Base-by-base conservation (phyloP, 30 jellyfish, hydroid and myxozoan genomes). In the Euphysa ruthae region DNA sequence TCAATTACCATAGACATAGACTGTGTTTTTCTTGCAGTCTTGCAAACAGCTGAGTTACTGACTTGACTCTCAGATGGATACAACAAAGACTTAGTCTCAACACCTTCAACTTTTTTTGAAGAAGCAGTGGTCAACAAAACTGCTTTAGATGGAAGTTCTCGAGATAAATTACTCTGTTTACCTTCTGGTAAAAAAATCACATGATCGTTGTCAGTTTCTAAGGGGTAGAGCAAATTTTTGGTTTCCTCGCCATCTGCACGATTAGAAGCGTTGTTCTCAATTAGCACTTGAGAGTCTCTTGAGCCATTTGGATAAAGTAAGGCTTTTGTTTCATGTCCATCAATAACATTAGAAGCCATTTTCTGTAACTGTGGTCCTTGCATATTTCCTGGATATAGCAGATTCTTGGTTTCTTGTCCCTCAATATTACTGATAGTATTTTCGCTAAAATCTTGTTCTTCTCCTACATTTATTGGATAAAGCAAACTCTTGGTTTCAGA, bases 71-170 rank as follows among this genome's bases (percentile, higher is more conserved):
- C n/a, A n/a, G n/a, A 60, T 1, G 85, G 92, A 58, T 77, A 85
- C 32, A 85, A 33, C 21, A 85, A 19, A 13, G 31, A 58, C 64
- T 85, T 74, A 55, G 93, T 20, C 32, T 44, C 83, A 6, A 83
- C 64, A 12, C 70, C 85, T 71, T 69, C 82, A 19, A 42, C 35
- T 12, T 29, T 15, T 1, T n/a, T n/a, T n/a, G n/a, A n/a, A n/a
- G n/a, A n/a, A n/a, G n/a, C n/a, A n/a, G n/a, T n/a, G n/a, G n/a
- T n/a, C n/a, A n/a, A n/a, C n/a, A n/a, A n/a, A n/a, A n/a, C n/a
- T n/a, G n/a, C n/a, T n/a, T n/a, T n/a, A n/a, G n/a, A n/a, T n/a
- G n/a, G n/a, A n/a, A n/a, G n/a, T n/a, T n/a, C n/a, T n/a, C n/a
- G n/a, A n/a, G n/a, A n/a, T n/a, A n/a, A n/a, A n/a, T n/a, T n/a